Percentiles rank a stretch among this genome's conserved stretches.
phyloP scores from a whole-genome alignment of 1,140 invertebrate genomes.

The Nymphalis io region DNA sequence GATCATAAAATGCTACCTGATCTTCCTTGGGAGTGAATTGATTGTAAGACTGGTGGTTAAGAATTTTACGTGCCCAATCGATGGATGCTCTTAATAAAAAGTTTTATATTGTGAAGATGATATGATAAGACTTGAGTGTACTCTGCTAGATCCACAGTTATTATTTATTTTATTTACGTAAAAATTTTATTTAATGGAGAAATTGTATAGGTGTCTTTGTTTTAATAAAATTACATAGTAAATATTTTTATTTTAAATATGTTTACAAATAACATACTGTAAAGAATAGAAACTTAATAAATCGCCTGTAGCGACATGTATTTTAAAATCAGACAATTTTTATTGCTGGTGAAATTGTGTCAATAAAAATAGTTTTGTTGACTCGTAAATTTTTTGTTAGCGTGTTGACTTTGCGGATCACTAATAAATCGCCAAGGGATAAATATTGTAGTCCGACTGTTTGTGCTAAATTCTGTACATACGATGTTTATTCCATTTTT shows the following conservation, averaged over 20 bases:
- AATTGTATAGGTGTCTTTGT: no score
- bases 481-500: slow-evolving; percentile 6
- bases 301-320: not conserved
- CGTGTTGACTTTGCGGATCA: slow-evolving; percentile 34
- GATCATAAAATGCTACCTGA: no score
- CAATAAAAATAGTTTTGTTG: slow-evolving; percentile 35
- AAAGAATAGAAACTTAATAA: slow-evolving; percentile 10
- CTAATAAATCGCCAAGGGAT: slow-evolving; percentile 30
- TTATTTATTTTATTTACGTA: no score
- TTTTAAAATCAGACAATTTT: slow-evolving; percentile 28
- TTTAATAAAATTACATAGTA: no score
- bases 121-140: no score
- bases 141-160: no score
- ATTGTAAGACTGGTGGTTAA: no score
- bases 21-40: no score
- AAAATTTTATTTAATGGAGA: no score
- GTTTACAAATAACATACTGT: not conserved
- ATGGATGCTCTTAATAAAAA: no score
- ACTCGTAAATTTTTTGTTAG: slow-evolving; percentile 29
- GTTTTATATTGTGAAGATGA: no score
- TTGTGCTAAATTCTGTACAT: slow-evolving; percentile 9
- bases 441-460: slow-evolving; percentile 20
- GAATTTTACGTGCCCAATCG: no score
- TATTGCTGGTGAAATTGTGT: slow-evolving; percentile 27
- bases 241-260: not conserved